A percentile compares a stretch with the other conserved stretches of the same genome.
These are phyloP conservation scores for Agrotis puta DNA, from an alignment of 2,888 invertebrate species.

Conservation along the genomic window DNA sequence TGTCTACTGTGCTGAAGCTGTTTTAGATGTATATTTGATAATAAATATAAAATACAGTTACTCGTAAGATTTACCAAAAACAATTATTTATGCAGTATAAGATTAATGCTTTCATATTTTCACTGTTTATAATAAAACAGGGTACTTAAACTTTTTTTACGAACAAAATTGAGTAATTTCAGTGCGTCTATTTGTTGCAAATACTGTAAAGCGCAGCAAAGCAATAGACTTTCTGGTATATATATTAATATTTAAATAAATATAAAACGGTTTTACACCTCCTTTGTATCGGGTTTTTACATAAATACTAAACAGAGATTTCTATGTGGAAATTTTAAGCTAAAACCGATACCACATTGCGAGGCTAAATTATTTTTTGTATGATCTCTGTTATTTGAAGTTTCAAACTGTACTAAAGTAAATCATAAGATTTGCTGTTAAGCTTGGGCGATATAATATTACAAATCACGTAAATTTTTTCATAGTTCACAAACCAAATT, in stretches of 20 bases:
- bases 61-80: slow-evolving; percentile 10
- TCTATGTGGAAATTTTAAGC: neutral
- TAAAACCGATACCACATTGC: neutral
- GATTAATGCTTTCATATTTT: slow-evolving; percentile 28
- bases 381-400: slow-evolving; percentile 15
- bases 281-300: neutral
- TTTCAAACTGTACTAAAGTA: slow-evolving; percentile 10
- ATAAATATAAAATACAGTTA: slow-evolving; percentile 29
- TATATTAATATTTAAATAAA: too few relatives aligned
- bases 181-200: slow-evolving; percentile 6
- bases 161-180: neutral
- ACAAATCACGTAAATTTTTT: slow-evolving; percentile 8
- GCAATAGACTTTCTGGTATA: neutral
- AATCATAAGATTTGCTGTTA: slow-evolving; percentile 15
- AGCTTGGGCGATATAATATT: slow-evolving; percentile 8
- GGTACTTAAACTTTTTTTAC: slow-evolving; percentile 27
- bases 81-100: slow-evolving; percentile 18
- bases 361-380: neutral
- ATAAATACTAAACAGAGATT: neutral
- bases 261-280: slow-evolving; percentile 1
- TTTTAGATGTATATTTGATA: slow-evolving; percentile 12
- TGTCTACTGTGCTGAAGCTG: slow-evolving; percentile 37
- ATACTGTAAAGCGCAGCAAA: neutral
- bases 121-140: slow-evolving; percentile 44
- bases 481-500: slow-evolving; percentile 25